Conservation (phyloP, 2,888 invertebrate genomes). For the Lathronympha strigana region DNA sequence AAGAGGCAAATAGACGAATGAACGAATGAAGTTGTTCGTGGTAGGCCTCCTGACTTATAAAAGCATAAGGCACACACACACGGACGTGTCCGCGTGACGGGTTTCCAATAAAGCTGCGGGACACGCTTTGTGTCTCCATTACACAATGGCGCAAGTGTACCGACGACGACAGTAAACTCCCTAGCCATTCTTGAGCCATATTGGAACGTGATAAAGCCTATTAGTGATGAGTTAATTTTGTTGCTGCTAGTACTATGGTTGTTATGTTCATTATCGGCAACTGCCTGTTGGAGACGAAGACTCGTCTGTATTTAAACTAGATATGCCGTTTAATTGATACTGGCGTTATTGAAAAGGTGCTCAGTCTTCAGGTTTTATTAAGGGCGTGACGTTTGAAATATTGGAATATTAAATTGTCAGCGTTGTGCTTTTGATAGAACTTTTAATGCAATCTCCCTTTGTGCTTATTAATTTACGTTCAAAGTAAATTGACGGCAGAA, state of each 20-base stretch:
- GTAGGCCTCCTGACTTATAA: background rate
- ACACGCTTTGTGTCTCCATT: conserved; percentile 5
- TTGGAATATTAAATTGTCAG: background rate
- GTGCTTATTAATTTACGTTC: background rate
- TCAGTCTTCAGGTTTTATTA: background rate
- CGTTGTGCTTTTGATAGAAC: background rate
- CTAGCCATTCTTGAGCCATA: too few relatives aligned
- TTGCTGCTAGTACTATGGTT: too few relatives aligned
- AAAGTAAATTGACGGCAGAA: background rate
- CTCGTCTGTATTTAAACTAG: conserved; percentile 22
- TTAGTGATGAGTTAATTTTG: too few relatives aligned
- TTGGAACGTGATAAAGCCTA: too few relatives aligned
- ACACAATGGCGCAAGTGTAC: conserved; percentile 5
- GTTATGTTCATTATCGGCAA: background rate
- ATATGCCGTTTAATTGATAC: conserved; percentile 11
- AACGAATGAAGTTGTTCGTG: too few relatives aligned
- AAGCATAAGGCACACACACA: conserved; percentile 9
- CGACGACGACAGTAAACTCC: too few relatives aligned
- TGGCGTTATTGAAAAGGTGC: conserved; percentile 8
- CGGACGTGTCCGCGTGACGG: conserved; percentile 10
- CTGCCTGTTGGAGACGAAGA: background rate
- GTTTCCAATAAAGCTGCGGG: conserved; percentile 21
- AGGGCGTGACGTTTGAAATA: background rate
- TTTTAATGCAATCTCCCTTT: background rate
- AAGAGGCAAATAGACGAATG: too few relatives aligned